Evolutionary conservation across 2,797 vertebrate species (phyloP).

Genomic region (Pristis pectinata): DNA sequence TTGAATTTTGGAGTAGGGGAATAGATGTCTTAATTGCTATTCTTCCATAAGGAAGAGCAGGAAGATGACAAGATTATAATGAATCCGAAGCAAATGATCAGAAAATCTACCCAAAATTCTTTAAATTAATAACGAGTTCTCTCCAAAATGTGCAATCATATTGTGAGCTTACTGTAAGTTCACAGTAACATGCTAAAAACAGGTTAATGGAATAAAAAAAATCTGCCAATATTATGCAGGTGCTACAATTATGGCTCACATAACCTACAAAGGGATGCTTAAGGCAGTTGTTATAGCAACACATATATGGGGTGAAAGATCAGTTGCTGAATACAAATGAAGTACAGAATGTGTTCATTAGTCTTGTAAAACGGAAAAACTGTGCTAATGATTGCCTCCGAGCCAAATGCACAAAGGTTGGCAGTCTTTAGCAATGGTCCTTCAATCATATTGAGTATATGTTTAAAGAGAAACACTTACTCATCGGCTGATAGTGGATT

Average conservation of each 20-base stretch:
- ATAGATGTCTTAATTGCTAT: background rate
- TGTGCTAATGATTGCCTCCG: background rate
- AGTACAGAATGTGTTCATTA: background rate
- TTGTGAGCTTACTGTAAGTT: background rate
- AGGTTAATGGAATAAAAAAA: background rate
- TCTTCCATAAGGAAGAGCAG: background rate
- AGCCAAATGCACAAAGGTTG: background rate
- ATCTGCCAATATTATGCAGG: background rate
- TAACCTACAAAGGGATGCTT: background rate
- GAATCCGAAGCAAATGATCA: background rate
- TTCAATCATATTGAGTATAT: background rate
- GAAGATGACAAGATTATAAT: background rate
- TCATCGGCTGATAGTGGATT: background rate
- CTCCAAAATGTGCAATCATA: background rate
- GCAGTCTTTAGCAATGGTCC: background rate
- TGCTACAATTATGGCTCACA: background rate
- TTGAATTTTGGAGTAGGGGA: background rate
- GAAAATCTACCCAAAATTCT: background rate
- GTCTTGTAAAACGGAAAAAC: background rate
- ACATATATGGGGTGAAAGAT: background rate
- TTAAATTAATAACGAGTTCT: background rate
- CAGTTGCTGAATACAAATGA: conserved; percentile 14
- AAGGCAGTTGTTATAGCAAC: background rate
- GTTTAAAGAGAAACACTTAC: background rate
- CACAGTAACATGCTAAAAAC: background rate